Conservation (phyloP, 2,888 invertebrate genomes). For the Morinoia aosen region DNA sequence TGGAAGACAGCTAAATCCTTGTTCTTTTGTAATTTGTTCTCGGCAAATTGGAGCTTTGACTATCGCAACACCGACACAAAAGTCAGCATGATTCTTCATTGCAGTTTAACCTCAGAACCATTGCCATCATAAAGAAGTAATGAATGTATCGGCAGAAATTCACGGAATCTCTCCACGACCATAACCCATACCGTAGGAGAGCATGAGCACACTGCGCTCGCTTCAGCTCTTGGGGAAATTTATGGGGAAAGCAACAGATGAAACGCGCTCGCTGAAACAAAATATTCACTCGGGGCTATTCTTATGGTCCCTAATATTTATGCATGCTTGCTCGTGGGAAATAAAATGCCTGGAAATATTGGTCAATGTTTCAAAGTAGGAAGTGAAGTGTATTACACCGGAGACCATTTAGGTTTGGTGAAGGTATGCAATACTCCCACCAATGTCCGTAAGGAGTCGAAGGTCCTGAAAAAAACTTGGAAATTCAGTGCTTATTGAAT, state of each 20-base stretch:
- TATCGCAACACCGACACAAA: neutral
- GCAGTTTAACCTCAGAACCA: neutral
- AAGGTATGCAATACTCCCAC: neutral
- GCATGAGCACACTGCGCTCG: neutral
- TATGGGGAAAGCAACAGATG: neutral
- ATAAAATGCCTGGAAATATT: neutral
- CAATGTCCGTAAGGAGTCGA: neutral
- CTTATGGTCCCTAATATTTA: neutral
- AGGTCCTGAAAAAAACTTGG: neutral
- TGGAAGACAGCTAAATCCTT: neutral
- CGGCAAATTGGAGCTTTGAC: neutral
- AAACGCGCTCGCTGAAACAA: neutral
- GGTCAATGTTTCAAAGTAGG: neutral
- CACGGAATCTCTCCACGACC: neutral
- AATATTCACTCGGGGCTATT: neutral
- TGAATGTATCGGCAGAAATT: slow-evolving; percentile 39
- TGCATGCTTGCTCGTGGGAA: neutral
- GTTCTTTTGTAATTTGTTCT: neutral
- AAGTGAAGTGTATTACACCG: neutral
- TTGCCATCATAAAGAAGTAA: neutral
- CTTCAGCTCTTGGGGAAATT: neutral
- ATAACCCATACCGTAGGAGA: neutral
- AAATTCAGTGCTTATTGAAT: neutral
- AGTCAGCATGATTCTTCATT: neutral
- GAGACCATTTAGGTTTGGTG: neutral